Base-by-base conservation (phyloP, 1,140 invertebrate genomes). In the Caenorhabditis inopinata region DNA sequence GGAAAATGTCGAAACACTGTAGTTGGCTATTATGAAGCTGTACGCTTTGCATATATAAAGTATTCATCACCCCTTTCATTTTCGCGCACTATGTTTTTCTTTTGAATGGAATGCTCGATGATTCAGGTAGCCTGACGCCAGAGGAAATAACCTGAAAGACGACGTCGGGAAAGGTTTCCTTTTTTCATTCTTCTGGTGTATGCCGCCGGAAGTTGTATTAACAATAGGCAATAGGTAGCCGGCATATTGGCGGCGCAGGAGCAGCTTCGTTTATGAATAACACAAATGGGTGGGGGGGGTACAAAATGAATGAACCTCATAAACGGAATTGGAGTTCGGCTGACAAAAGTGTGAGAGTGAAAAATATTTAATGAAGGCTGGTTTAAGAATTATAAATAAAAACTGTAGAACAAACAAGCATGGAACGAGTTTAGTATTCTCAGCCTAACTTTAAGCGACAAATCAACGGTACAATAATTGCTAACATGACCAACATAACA, bases 101-200 rank as follows among this genome's bases (percentile, higher is more conserved):
- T 68, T 68, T 27, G 6, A 42, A 7, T 42, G 6, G 5, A 42
- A 42, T 7, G 14, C 38, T 42, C 32, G 58, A 68, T 68, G 58
- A 68, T 68, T 68, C 58, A 68, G 58, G 32, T 51, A 29, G 51
- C 9, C 3, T 29, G 38, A 14, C 14, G 14, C 6, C 25, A 38
- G 58, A 68, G 38, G 58, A 68, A 68, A 68, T 68, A 68, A 62
- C 53, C 53, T 62, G 53, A 62, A 62, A 62, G 53, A 62, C 53
- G 53, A 16, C 29, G 53, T 3, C 18, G n/a, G 38, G 27, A n/a
- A 25, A 29, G 51, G 25, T 58, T 58, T 32, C 51, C 27, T 58
- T 58, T 29, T 53, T 53, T 53, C 49, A 38, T 68, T 68, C 58
- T 68, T 68, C 38, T 68, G 58, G 58, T 68, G 11, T 38, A 68